Conservation (phyloP, 2,113 vertebrate species). For the Callithrix jacchus region DNA sequence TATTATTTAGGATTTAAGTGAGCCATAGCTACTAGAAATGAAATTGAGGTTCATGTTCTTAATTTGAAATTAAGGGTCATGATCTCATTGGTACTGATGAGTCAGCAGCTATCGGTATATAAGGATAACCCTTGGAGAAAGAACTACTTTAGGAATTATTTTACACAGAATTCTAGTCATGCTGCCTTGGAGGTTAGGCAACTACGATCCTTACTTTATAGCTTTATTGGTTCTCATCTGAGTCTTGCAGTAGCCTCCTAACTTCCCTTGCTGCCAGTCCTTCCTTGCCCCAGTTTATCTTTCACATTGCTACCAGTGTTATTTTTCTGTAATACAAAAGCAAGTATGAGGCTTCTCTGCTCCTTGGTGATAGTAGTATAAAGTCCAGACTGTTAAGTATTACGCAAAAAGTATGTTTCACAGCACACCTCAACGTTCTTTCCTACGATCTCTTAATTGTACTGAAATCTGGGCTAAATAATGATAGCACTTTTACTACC, state of each 20-base stretch:
- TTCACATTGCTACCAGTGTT: not conserved
- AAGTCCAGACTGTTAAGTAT: not conserved
- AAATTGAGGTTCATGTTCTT: not conserved
- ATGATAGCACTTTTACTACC: not conserved
- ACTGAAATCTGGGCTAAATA: not conserved
- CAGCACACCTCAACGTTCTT: not conserved
- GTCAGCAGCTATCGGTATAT: not conserved
- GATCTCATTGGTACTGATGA: not conserved
- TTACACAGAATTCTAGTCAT: not conserved
- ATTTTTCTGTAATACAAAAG: constrained; percentile 9
- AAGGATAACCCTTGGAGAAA: not conserved
- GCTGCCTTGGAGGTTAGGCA: not conserved
- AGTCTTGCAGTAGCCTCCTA: not conserved
- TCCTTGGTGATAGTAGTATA: not conserved
- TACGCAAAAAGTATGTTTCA: not conserved
- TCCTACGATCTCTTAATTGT: not conserved
- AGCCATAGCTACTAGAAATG: not conserved
- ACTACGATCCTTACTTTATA: not conserved
- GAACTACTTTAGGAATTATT: not conserved
- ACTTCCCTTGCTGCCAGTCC: not conserved
- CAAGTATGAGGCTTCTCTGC: not conserved
- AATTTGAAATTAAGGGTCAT: not conserved
- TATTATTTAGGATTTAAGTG: not conserved
- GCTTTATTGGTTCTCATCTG: not conserved
- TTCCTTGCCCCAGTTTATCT: not conserved